Conservation (phyloP, 2,888 invertebrate genomes). For the Corythucha ciliata region DNA sequence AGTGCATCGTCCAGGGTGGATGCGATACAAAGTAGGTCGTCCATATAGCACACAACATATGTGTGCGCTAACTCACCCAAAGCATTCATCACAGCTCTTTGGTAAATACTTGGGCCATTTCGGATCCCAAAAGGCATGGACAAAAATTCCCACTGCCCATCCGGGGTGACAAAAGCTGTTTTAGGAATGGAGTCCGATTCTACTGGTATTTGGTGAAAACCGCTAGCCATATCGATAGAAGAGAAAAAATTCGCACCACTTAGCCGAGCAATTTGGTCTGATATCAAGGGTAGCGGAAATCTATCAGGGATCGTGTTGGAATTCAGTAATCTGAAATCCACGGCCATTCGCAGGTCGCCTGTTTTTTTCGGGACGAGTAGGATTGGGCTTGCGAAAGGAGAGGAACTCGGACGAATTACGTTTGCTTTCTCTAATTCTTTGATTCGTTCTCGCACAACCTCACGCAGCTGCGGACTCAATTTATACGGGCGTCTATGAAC, state of each 20-base stretch:
- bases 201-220: slow-evolving; percentile 5
- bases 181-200: slow-evolving; percentile 9
- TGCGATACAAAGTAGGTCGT: slow-evolving; percentile 34
- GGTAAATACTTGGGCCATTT: slow-evolving; percentile 38
- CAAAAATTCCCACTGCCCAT: slow-evolving; percentile 13
- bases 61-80: slow-evolving; percentile 35
- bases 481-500: slow-evolving; percentile 15
- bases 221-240: slow-evolving; percentile 28
- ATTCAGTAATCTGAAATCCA: slow-evolving; percentile 36
- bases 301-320: slow-evolving; percentile 32
- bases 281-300: slow-evolving; percentile 29
- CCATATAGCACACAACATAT: slow-evolving; percentile 24
- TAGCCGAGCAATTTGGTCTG: slow-evolving; percentile 27
- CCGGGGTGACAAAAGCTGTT: slow-evolving; percentile 11
- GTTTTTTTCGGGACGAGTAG: slow-evolving; percentile 35
- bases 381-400: slow-evolving; percentile 36
- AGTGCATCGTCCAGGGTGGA: slow-evolving; percentile 33
- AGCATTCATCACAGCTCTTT: slow-evolving; percentile 37
- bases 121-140: slow-evolving; percentile 24
- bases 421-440: background rate
- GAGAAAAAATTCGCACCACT: slow-evolving; percentile 36
- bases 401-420: slow-evolving; percentile 18
- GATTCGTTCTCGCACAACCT: slow-evolving; percentile 14
- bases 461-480: slow-evolving; percentile 1
- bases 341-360: slow-evolving; percentile 32